These are phyloP conservation scores for Pristiophorus japonicus DNA, from an alignment of 2,113 vertebrate genomes.

Conservation along the genomic window DNA sequence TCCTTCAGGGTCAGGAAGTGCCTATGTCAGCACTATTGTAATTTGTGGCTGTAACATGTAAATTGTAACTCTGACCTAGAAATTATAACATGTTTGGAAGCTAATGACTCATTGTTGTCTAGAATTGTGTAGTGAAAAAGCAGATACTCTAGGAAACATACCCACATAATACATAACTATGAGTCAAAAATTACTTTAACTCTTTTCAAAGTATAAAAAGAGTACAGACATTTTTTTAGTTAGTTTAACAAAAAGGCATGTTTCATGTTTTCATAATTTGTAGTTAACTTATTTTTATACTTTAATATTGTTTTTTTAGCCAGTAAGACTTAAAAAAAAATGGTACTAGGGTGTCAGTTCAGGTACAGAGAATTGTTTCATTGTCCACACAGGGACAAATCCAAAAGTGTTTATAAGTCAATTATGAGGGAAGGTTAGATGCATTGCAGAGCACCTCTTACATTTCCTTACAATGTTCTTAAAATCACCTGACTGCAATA, in stretches of 20 bases:
- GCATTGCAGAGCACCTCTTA: background rate
- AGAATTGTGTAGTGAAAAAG: background rate
- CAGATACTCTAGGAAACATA: background rate
- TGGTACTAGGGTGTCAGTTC: background rate
- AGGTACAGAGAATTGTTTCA: background rate
- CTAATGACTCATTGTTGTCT: constrained; percentile 17
- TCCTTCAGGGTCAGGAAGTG: constrained; percentile 21
- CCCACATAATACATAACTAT: background rate
- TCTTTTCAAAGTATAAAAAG: background rate
- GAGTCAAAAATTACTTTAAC: background rate
- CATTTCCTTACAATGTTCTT: background rate
- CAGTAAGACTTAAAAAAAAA: background rate
- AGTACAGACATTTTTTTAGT: background rate
- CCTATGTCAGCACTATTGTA: background rate
- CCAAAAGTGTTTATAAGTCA: background rate
- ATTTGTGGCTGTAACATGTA: constrained; percentile 32
- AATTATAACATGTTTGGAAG: background rate
- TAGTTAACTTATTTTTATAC: background rate
- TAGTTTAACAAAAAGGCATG: background rate
- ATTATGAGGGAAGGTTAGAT: background rate
- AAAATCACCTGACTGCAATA: constrained; percentile 16
- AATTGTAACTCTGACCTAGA: constrained; percentile 31
- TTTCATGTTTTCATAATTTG: background rate
- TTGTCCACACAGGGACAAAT: background rate
- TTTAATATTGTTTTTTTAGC: background rate